These are phyloP conservation scores for Pipra filicauda DNA, from an alignment of 2,113 vertebrate species.

Conservation along the genomic window DNA sequence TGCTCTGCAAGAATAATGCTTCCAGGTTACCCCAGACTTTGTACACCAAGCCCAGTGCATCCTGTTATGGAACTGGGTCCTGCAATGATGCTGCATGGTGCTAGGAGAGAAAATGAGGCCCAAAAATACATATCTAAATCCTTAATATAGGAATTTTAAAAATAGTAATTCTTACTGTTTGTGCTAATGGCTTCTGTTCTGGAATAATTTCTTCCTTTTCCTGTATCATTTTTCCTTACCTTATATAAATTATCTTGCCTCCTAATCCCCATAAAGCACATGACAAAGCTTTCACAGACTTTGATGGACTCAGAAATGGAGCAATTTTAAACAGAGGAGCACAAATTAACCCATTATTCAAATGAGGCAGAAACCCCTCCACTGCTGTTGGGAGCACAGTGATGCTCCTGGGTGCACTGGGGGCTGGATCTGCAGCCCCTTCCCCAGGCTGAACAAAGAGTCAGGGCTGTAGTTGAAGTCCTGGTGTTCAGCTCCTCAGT, in stretches of 20 bases:
- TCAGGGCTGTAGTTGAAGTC: accelerated
- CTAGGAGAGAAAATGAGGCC: background rate
- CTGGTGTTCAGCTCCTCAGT: accelerated
- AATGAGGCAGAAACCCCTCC: background rate
- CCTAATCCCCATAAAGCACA: background rate
- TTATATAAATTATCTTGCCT: background rate
- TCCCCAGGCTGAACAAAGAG: background rate
- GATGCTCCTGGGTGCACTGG: too few species aligned
- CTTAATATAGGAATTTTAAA: background rate
- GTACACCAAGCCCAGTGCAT: background rate
- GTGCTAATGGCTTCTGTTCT: background rate
- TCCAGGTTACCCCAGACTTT: background rate
- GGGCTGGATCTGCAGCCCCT: background rate
- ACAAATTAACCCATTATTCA: background rate
- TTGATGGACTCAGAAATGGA: background rate
- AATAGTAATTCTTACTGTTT: background rate
- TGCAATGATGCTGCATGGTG: accelerated
- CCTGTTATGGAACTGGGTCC: background rate
- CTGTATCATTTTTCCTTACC: background rate
- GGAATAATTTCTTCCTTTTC: background rate
- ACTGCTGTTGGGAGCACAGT: background rate
- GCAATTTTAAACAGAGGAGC: background rate
- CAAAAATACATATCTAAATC: background rate
- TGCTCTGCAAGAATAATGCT: accelerated
- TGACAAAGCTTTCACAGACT: background rate